Evolutionary conservation across 2,888 invertebrate species (phyloP).

Genomic region (Cryptus armator): DNA sequence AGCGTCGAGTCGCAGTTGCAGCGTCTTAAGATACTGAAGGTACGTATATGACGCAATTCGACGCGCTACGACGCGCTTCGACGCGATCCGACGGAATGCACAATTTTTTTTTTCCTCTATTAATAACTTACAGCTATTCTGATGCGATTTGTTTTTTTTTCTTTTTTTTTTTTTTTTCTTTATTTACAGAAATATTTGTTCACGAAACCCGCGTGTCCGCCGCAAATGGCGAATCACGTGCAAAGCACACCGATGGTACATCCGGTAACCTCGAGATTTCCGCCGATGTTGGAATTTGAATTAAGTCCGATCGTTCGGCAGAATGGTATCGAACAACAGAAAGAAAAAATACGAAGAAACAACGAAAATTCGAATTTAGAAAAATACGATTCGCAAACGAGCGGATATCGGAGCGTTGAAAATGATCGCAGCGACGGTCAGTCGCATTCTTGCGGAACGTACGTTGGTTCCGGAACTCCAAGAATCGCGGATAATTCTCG

Average conservation of each 20-base stretch:
- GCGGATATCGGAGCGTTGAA: constrained; percentile 78
- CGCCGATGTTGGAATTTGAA: constrained; percentile 81
- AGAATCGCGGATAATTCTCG: constrained; percentile 86
- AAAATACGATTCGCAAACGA: constrained; percentile 80
- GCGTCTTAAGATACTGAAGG: constrained; percentile 89
- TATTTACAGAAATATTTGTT: constrained; percentile 82
- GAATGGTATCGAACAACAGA: constrained; percentile 64
- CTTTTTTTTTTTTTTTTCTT: constrained; percentile 11
- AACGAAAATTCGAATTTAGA: constrained; percentile 86
- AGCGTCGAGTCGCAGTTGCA: constrained; percentile 89
- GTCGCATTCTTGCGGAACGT: constrained; percentile 78
- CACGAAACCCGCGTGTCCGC: constrained; percentile 72
- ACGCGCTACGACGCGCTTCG: too few relatives aligned
- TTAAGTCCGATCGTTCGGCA: constrained; percentile 83
- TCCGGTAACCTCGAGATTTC: constrained; percentile 77
- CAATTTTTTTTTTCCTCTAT: not conserved
- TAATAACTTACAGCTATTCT: not conserved
- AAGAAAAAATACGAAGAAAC: constrained; percentile 84
- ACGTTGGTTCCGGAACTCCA: constrained; percentile 84
- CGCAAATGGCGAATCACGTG: constrained; percentile 77
- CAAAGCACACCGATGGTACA: constrained; percentile 84
- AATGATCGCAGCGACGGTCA: constrained; percentile 83
- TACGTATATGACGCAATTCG: constrained; percentile 73
- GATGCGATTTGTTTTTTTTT: constrained; percentile 6
- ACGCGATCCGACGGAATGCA: not conserved